Conservation (phyloP, 2,113 vertebrate genomes). For the Sisor rabdophorus region DNA sequence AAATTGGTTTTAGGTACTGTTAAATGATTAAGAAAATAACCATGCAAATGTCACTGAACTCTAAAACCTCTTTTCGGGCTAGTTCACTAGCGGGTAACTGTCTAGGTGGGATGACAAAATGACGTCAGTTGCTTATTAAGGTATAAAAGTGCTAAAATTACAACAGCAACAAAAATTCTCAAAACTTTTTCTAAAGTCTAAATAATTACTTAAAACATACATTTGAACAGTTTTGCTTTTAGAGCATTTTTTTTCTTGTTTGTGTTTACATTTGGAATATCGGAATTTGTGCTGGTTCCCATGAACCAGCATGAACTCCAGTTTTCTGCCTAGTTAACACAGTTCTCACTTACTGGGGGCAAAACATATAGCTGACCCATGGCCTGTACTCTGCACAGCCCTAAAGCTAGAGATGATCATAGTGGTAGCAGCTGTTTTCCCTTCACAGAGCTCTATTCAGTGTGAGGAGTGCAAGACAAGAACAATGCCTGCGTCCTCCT, state of each 20-base stretch:
- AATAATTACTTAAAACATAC: too few relatives aligned
- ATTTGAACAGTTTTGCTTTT: not conserved
- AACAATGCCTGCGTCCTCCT: conserved; percentile 70
- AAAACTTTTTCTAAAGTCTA: not conserved
- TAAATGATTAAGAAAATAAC: not conserved
- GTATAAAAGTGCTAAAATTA: not conserved
- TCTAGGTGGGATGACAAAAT: not conserved
- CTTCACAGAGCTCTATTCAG: conserved; percentile 77
- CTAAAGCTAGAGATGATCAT: conserved; percentile 67
- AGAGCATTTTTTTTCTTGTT: not conserved
- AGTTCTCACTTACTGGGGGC: conserved; percentile 17
- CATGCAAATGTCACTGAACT: not conserved
- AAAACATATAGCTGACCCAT: conserved; percentile 52
- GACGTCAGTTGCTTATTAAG: not conserved
- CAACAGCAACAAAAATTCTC: not conserved
- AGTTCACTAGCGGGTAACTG: too few relatives aligned
- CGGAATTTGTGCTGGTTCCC: conserved; percentile 35
- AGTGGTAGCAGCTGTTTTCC: conserved; percentile 73
- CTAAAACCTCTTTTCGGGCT: not conserved
- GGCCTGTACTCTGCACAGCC: conserved; percentile 16
- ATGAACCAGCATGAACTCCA: conserved; percentile 46
- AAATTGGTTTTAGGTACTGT: not conserved
- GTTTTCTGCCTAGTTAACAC: conserved; percentile 7
- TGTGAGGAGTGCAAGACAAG: conserved; percentile 60
- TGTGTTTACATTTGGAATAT: conserved; percentile 56